Conservation (phyloP, 1,140 invertebrate genomes). For the Dreissena rostriformis region DNA sequence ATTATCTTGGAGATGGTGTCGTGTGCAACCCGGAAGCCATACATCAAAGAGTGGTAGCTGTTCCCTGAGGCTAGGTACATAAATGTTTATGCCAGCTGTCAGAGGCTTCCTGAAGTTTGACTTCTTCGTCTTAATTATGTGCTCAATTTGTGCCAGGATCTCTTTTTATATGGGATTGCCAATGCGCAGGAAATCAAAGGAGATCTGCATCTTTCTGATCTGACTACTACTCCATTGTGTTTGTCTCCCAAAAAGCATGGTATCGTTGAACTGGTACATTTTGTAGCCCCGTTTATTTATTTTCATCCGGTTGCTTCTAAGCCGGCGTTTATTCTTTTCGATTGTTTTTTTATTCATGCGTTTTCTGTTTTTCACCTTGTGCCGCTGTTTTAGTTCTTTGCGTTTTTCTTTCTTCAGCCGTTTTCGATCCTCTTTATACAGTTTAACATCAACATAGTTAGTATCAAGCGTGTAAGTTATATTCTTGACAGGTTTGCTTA, state of each 20-base stretch:
- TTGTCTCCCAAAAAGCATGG: conserved; percentile 18
- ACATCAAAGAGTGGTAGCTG: no score
- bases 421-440: conserved; percentile 32
- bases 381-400: conserved; percentile 49
- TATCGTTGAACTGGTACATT: conserved; percentile 18
- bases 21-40: no score
- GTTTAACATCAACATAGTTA: conserved; percentile 1
- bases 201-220: conserved; percentile 45
- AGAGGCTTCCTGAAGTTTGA: no score
- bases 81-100: no score
- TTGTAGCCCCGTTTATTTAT: conserved; percentile 29
- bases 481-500: not conserved
- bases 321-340: conserved; percentile 38
- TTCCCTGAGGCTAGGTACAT: no score
- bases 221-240: conserved; percentile 48
- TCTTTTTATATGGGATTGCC: no score
- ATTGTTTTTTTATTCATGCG: conserved; percentile 18
- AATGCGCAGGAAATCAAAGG: not conserved
- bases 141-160: no score
- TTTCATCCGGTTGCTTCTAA: conserved; percentile 44
- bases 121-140: no score
- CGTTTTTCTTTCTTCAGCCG: conserved; percentile 4
- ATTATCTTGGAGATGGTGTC: no score
- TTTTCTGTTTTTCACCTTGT: conserved; percentile 49
- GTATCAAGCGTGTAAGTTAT: not conserved